Base-by-base conservation (phyloP, 2,797 vertebrate genomes). In the Anas acuta region DNA sequence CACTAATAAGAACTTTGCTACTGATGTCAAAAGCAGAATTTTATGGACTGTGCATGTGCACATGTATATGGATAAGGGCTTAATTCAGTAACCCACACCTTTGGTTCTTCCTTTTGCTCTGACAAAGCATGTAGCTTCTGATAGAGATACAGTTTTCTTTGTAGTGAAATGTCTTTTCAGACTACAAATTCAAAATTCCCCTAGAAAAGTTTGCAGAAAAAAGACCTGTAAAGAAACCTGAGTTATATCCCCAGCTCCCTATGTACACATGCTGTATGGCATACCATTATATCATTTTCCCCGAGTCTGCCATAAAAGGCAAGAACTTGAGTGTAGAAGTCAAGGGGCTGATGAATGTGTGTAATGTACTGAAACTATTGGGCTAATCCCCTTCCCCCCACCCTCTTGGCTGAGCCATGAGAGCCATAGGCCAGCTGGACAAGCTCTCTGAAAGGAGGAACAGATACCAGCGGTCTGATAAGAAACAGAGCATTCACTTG, bases 401-500 rank as follows among this genome's bases (percentile, higher is more conserved):
- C 39, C 32, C 47, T 87, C 39, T 61, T 83, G 67, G 69, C 54
- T 80, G 72, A 90, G 62, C 72, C 80, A 62, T 89, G 79, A 64
- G 28, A 93, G 47, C 65, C 79, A 66, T 71, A 77, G 89, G 14
- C 72, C 93, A 96, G 84, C 94, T 96, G 94, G 89, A 93, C 79
- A 72, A 93, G 60, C 49, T 92, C 69, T 87, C 41, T 5, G 2
- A 87, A 85, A 58, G 39, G 49, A 92, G 54, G 61, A 95, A 58
- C 71, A 90, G 94, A 95, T 93, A 96, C 25, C 47, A 92, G 25
- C 2, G 13, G 45, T 67, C 57, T 93, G 94, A 89, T 93, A 95
- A 95, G 93, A 94, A 94, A 72, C 90, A 96, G 92, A 95, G 43
- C 64, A 54, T 82, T 94, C 84, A 67, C 64, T 94, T 87, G 61